Evolutionary conservation across 2,113 vertebrate species (phyloP), one percentile per base, ranked within the genome.

Genomic region (Noturus placidus): DNA sequence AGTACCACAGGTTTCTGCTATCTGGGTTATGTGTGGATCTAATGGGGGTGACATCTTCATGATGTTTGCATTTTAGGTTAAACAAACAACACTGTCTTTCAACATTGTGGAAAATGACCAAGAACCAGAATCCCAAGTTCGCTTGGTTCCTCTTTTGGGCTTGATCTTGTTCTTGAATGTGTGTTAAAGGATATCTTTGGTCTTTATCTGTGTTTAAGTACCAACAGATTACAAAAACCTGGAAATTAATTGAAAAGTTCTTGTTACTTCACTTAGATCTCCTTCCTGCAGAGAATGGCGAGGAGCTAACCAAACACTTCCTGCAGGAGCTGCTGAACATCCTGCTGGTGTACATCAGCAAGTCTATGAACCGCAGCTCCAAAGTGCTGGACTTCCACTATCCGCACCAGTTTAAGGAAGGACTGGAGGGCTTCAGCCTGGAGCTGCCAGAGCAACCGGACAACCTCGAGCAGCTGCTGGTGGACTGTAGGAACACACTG

Each of bases 331-430:
- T 95, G 30, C 81, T 93, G 3, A 65, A 94, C 79, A 93, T 95
- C 89, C 82, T 96, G 4, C 72, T 95, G n/a, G 84, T 59, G 50
- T 93, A 96, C 3, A 89, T 95, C 30, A 92, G 89, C 81, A 95
- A 93, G 90, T 94, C 90, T 0, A 92, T 72, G 70, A 92, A 93
- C 72, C 85, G 90, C 65, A 93, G 90, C 85, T 93, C 91, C 83
- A 93, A 96, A 94, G 92, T 95, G 59, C 82, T 95, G 54, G 94
- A 95, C 81, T 96, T 96, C 84, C 94, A 96, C 79, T 87, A 95
- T 33, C 90, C 93, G 59, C 92, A 95, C 59, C 95, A 95, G 50
- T 85, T 96, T 35, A 93, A 93, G 81, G 93, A 96, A 50, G 93
- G 92, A 19, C 91, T 95, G 79, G 93, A 95, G 82, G 92, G 94